phyloP scores from a whole-genome alignment of 2,797 vertebrate genomes.

The Hemitrygon akajei region DNA sequence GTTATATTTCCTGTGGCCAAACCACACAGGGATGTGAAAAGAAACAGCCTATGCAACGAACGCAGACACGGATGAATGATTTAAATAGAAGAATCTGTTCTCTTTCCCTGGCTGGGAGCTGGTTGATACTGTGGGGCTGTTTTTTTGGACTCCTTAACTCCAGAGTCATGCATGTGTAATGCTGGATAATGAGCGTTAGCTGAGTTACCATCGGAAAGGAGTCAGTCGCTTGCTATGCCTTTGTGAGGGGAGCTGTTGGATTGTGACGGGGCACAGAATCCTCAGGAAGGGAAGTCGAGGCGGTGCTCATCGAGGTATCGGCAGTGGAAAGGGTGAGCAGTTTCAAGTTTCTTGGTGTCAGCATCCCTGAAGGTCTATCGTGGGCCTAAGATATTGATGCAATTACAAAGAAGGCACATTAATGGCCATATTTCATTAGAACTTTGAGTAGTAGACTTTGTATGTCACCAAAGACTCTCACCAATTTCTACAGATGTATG shows the following conservation, averaged over 20 bases:
- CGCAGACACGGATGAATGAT: neutral
- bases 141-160: neutral
- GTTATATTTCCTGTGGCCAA: neutral
- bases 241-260: neutral
- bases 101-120: neutral
- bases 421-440: too few relatives aligned
- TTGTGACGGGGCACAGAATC: neutral
- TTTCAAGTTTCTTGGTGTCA: too few relatives aligned
- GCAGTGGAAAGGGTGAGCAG: too few relatives aligned
- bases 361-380: too few relatives aligned
- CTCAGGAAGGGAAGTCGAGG: neutral
- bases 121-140: neutral
- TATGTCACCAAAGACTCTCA: too few relatives aligned
- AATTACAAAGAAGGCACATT: too few relatives aligned
- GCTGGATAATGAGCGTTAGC: neutral
- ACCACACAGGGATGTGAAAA: neutral
- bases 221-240: neutral
- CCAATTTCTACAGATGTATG: too few relatives aligned
- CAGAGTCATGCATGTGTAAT: neutral
- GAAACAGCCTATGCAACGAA: neutral
- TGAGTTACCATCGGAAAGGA: neutral
- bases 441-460: too few relatives aligned
- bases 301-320: too few relatives aligned
- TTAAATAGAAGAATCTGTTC: conserved; percentile 16
- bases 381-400: too few relatives aligned